Percentiles rank a stretch among this genome's conserved stretches.
phyloP scores from a whole-genome alignment of 2,797 vertebrate species.

The Tenualosa thibaudeaui region DNA sequence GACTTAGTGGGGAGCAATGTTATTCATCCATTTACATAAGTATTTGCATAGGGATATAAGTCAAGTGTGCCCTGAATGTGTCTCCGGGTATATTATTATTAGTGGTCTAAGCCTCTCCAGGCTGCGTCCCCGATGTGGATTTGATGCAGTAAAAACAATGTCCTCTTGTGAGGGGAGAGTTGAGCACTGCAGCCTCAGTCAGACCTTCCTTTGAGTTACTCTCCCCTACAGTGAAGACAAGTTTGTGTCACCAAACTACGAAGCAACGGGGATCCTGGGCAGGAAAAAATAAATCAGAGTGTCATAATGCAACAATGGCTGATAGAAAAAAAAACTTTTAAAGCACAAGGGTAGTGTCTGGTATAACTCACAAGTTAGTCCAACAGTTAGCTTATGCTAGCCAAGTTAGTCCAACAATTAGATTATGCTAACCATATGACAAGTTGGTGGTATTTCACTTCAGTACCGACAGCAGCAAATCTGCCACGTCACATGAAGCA shows the following conservation, averaged over 20 bases:
- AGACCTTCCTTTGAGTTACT: background rate
- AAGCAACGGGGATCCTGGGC: background rate
- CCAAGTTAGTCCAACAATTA: background rate
- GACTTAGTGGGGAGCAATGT: constrained; percentile 30
- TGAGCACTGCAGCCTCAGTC: background rate
- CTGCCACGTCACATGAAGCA: background rate
- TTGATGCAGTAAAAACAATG: constrained; percentile 21
- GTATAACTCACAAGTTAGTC: background rate
- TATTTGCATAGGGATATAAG: constrained; percentile 83
- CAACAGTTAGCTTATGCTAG: background rate
- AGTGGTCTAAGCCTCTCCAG: constrained; percentile 42
- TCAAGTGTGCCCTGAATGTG: constrained; percentile 78
- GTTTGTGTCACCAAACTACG: background rate
- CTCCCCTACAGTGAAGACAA: background rate
- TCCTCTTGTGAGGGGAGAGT: background rate
- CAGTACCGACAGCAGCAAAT: background rate
- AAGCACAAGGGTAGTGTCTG: background rate
- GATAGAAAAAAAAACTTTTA: background rate
- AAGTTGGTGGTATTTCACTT: background rate
- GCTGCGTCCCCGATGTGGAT: constrained; percentile 17
- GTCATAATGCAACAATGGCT: background rate
- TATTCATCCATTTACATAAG: constrained; percentile 67
- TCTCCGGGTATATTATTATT: constrained; percentile 61
- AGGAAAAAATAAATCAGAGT: background rate
- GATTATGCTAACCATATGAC: background rate